A percentile compares a stretch with the other conserved stretches of the same genome.
These are phyloP conservation scores for Synanceia verrucosa DNA, from an alignment of 2,797 vertebrate species.

Conservation along the genomic window DNA sequence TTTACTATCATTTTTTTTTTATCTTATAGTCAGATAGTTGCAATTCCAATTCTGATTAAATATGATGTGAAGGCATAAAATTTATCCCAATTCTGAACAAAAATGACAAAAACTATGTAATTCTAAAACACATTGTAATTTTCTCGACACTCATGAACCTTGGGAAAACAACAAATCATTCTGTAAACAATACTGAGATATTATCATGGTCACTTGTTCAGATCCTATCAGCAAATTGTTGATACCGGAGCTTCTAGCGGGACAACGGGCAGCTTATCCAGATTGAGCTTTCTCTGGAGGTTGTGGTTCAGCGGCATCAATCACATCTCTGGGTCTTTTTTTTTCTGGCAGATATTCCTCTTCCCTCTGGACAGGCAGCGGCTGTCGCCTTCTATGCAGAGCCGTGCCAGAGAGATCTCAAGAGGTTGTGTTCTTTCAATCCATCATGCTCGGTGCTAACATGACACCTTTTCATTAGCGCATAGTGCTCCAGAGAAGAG, in stretches of 20 bases:
- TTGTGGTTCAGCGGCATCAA: slow-evolving; percentile 68
- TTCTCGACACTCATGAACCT: neutral
- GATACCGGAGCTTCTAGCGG: slow-evolving; percentile 29
- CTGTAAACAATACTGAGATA: slow-evolving; percentile 21
- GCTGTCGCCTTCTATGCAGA: slow-evolving; percentile 15
- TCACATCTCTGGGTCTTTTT: slow-evolving; percentile 58
- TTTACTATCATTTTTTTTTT: neutral
- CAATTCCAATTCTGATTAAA: neutral
- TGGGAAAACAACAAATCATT: neutral
- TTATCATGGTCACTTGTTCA: slow-evolving; percentile 17
- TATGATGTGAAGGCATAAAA: neutral
- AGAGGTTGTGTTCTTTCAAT: slow-evolving; percentile 64
- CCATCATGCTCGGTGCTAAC: slow-evolving; percentile 63
- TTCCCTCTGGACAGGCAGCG: slow-evolving; percentile 18
- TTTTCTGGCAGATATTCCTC: slow-evolving; percentile 48
- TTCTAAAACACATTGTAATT: neutral
- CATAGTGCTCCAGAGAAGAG: slow-evolving; percentile 64
- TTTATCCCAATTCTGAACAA: neutral
- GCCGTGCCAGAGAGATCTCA: slow-evolving; percentile 57
- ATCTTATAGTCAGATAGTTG: neutral
- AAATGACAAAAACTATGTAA: neutral
- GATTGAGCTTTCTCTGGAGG: slow-evolving; percentile 51
- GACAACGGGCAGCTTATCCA: slow-evolving; percentile 51
- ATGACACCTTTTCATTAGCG: slow-evolving; percentile 74
- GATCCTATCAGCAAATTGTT: slow-evolving; percentile 63